Evolutionary conservation across 1,140 invertebrate species (phyloP).

Genomic region (Mamestra configurata): DNA sequence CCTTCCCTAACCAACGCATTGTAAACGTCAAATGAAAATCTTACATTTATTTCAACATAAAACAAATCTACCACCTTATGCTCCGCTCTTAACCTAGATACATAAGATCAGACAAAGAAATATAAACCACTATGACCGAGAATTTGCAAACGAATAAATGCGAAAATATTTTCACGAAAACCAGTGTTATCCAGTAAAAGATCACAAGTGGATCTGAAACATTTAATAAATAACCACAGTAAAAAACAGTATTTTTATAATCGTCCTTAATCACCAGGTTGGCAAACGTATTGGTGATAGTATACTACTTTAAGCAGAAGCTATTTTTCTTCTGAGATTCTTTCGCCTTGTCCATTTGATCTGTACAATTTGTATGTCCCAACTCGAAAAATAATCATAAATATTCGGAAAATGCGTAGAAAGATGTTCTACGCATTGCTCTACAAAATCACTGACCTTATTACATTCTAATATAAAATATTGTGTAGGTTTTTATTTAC

Average conservation of each 20-base stretch:
- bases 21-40: too few relatives aligned
- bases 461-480: slow-evolving; percentile 1
- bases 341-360: neutral
- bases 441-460: slow-evolving; percentile 25
- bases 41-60: neutral
- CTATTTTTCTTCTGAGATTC: neutral
- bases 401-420: neutral
- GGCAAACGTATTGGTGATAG: neutral
- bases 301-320: neutral
- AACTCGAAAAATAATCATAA: slow-evolving; percentile 20
- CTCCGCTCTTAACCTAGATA: neutral
- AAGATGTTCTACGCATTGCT: neutral
- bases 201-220: neutral
- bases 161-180: neutral
- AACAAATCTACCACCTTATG: neutral
- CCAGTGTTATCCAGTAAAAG: neutral
- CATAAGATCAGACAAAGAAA: neutral
- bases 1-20: neutral
- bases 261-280: neutral
- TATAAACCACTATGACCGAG: neutral
- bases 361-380: neutral
- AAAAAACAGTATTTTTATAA: neutral
- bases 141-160: neutral
- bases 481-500: slow-evolving; percentile 23
- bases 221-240: neutral